These are phyloP conservation scores for Dynastes hyllus DNA, from an alignment of 2,888 invertebrate genomes.

Conservation along the genomic window DNA sequence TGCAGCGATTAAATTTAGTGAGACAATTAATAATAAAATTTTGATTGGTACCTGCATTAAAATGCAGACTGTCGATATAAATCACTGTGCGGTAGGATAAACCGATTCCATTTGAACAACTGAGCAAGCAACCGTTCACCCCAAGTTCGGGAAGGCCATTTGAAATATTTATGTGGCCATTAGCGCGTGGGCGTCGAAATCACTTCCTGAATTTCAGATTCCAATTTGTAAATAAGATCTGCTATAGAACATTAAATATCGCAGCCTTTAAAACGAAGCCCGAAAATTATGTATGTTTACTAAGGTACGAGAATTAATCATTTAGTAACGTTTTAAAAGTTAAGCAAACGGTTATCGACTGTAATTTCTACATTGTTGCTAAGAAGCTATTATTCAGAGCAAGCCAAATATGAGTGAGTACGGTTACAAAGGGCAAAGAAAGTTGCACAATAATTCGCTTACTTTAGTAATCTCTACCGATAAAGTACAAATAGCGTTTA, in stretches of 20 bases:
- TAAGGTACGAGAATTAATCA: background rate
- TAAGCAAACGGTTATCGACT: too few relatives aligned
- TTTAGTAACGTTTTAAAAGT: too few relatives aligned
- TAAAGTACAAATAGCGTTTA: too few relatives aligned
- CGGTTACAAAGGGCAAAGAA: too few relatives aligned
- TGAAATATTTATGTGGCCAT: slow-evolving; percentile 41
- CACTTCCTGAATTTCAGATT: slow-evolving; percentile 41
- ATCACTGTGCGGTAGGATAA: slow-evolving; percentile 27
- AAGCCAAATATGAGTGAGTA: too few relatives aligned
- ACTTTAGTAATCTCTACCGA: too few relatives aligned
- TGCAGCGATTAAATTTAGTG: background rate
- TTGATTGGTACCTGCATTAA: slow-evolving; percentile 20
- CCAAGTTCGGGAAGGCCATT: slow-evolving; percentile 31
- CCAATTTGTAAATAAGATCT: slow-evolving; percentile 34
- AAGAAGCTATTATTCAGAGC: too few relatives aligned
- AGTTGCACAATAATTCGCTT: too few relatives aligned
- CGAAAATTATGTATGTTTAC: background rate
- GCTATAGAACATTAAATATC: slow-evolving; percentile 14
- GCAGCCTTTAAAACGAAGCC: background rate
- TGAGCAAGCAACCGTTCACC: slow-evolving; percentile 22
- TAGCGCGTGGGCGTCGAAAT: slow-evolving; percentile 38
- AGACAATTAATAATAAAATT: slow-evolving; percentile 23
- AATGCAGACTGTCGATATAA: slow-evolving; percentile 19
- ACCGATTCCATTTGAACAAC: slow-evolving; percentile 34
- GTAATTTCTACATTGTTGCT: too few relatives aligned